Evolutionary conservation across 1,140 invertebrate genomes (phyloP), one percentile per base, ranked within the genome.

Genomic region (Charaxes varanes): DNA sequence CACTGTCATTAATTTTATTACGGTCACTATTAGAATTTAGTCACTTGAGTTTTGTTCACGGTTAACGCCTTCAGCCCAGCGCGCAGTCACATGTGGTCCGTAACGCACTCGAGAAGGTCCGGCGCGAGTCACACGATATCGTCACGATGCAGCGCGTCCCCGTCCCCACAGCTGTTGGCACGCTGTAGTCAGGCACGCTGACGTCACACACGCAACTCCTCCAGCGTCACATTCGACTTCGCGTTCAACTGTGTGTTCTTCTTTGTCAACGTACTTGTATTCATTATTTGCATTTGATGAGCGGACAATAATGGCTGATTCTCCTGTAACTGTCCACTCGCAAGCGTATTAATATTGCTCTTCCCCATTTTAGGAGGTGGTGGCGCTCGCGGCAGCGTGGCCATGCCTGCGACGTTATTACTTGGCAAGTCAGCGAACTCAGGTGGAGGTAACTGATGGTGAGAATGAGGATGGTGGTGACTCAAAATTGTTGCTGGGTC

Each of bases 151-250:
- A 64, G 71, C 44, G 85, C 69, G 60, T 82, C 82, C 53, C 84
- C 69, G 60, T 82, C 82, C 53, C 84, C 82, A 77, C 82, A 84
- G 66, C 84, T 85, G 59, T 74, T 81, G 66, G 79, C 72, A 15
- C 81, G 81, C 51, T 83, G 81, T 73, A 84, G 82, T 85, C 84
- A 85, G 63, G 78, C 78, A 34, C 81, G 80, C 84, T 88, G 87
- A 77, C 88, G 91, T 93, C 91, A 93, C 90, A 93, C 92, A 36
- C 91, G 80, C 74, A 93, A 68, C 81, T 93, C 91, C 74, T 93
- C 91, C 90, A 93, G 92, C 21, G 86, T 89, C 63, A 86, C 87
- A 70, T 80, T 89, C 49, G 86, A 87, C 72, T 87, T 89, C 21
- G 85, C 85, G 76, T 86, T 89, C 71, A 85, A 40, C 58, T 86